phyloP scores from a whole-genome alignment of 2,113 vertebrate genomes.

The Uria aalge region DNA sequence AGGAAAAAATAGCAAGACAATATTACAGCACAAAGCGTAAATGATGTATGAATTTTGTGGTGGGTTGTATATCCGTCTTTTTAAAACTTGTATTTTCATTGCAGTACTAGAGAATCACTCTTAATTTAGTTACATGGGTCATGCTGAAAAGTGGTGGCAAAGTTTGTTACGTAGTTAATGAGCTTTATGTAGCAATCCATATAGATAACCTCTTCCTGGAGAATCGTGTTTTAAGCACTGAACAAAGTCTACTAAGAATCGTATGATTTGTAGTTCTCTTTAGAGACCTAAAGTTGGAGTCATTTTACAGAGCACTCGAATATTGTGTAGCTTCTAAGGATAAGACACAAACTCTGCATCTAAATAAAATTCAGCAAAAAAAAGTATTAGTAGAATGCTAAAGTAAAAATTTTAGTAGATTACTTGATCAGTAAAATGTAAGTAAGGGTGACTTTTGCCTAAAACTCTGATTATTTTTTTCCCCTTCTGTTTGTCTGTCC shows the following conservation, averaged over 20 bases:
- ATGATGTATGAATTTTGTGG: background rate
- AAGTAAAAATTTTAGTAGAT: background rate
- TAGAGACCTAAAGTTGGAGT: background rate
- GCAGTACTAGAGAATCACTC: background rate
- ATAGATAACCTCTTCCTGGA: background rate
- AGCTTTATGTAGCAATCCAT: background rate
- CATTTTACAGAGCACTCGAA: background rate
- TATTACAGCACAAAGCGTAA: background rate
- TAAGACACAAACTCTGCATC: background rate
- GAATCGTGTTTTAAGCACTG: background rate
- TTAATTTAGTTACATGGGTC: background rate
- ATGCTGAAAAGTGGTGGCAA: background rate
- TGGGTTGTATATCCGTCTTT: background rate
- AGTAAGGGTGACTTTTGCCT: background rate
- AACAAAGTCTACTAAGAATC: background rate
- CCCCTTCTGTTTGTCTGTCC: background rate
- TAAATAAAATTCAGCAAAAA: background rate
- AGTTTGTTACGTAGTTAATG: background rate
- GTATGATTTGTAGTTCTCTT: background rate
- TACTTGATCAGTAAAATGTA: background rate
- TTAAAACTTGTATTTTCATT: background rate
- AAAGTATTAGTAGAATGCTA: background rate
- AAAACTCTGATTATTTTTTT: background rate
- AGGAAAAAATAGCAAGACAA: background rate
- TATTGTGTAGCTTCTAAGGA: background rate